Evolutionary conservation across 1,140 invertebrate genomes (phyloP).

Genomic region (Danaus plexippus): DNA sequence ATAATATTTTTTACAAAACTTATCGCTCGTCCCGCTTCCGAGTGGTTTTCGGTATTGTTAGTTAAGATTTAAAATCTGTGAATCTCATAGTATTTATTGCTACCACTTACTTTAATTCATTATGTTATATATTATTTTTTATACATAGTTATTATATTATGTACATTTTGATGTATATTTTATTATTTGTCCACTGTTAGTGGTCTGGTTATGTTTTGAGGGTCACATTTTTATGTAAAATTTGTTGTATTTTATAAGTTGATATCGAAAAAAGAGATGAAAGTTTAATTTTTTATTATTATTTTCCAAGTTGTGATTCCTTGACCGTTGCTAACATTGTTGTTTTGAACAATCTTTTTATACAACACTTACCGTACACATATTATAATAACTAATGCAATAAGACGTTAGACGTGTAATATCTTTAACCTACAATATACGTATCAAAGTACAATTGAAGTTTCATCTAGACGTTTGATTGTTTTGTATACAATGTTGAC

Average conservation of each 20-base stretch:
- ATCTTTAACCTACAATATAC: constrained; percentile 55
- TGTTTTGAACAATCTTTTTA: constrained; percentile 47
- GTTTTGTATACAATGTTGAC: constrained; percentile 48
- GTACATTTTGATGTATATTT: constrained; percentile 71
- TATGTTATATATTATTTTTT: constrained; percentile 65
- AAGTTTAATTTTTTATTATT: constrained; percentile 35
- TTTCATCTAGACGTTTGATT: constrained; percentile 44
- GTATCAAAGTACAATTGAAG: constrained; percentile 68
- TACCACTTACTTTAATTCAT: constrained; percentile 66
- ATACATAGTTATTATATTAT: constrained; percentile 69
- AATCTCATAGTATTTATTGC: constrained; percentile 72
- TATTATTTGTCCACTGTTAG: constrained; percentile 64
- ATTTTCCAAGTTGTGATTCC: constrained; percentile 51
- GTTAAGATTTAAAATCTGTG: constrained; percentile 71
- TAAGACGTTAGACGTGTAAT: constrained; percentile 51
- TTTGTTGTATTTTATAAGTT: constrained; percentile 67
- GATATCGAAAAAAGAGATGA: constrained; percentile 39
- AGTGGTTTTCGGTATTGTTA: constrained; percentile 66
- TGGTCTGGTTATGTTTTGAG: constrained; percentile 58
- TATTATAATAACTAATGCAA: constrained; percentile 48
- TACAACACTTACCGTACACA: constrained; percentile 36
- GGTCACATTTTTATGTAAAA: constrained; percentile 64
- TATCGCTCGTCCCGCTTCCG: constrained; percentile 57
- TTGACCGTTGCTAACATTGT: constrained; percentile 50
- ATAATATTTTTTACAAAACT: constrained; percentile 68